phyloP scores from a whole-genome alignment of 1,140 invertebrate species.

The Ceratitis capitata region DNA sequence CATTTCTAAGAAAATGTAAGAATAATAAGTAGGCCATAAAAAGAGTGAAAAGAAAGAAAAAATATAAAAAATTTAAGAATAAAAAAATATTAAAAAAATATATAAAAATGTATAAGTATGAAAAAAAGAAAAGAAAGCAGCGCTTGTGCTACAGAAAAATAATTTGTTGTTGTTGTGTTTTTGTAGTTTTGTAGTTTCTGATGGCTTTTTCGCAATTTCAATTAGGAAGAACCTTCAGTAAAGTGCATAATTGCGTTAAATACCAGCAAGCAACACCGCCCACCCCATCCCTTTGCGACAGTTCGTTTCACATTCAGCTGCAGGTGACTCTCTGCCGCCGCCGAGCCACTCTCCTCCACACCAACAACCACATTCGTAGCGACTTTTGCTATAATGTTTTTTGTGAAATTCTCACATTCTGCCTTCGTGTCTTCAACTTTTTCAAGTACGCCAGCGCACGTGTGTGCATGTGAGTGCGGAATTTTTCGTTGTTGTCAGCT shows the following conservation, averaged over 20 bases:
- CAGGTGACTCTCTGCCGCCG: background rate
- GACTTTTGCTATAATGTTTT: background rate
- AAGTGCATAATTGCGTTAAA: conserved; percentile 44
- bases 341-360: background rate
- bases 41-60: background rate
- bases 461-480: background rate
- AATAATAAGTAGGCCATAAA: conserved; percentile 11
- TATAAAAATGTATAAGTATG: background rate
- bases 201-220: conserved; percentile 32
- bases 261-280: background rate
- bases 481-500: background rate
- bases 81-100: background rate
- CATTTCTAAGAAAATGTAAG: background rate
- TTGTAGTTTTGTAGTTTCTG: background rate
- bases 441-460: background rate
- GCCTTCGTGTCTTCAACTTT: conserved; percentile 5
- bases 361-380: background rate
- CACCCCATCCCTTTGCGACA: background rate
- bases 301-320: too few species aligned
- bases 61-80: background rate
- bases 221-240: conserved; percentile 40
- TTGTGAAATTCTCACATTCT: background rate
- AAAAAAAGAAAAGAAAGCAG: background rate
- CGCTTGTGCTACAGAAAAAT: conserved; percentile 9
- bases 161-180: background rate